Base-by-base conservation (phyloP, 2,113 vertebrate species). In the Stercorarius parasiticus region DNA sequence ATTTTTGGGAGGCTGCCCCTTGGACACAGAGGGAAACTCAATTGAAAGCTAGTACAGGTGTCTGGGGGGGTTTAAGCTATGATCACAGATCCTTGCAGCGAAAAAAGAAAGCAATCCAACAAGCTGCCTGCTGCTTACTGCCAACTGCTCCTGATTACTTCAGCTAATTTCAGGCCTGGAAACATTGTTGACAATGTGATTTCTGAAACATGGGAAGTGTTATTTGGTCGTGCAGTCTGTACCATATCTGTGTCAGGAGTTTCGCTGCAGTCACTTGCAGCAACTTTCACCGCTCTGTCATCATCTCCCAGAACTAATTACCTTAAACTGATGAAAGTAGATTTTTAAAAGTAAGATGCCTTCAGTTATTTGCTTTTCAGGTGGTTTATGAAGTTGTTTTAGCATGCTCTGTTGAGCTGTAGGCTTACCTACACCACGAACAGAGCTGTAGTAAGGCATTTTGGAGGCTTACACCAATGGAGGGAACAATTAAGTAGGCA, bases 151-250 rank as follows among this genome's bases (percentile, higher is more conserved):
- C 98, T 98, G 98, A 98, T 97, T 96, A 98, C 98, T 98, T 98
- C 98, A 98, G 98, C 98, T 98, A 97, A 98, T 98, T 98, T 97
- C 95, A 52, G 71, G 96, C 94, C 97, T 98, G 97, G 98, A 98
- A 98, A 97, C 96, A 92, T 90, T 96, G 95, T 97, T 97, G 96
- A 98, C 98, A 97, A 96, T 97, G 98, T 98, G 98, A 99, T 98
- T 99, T 99, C 98, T 99, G 98, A 98, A 98, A 98, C 62, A 96
- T 65, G 97, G 96, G 98, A 98, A 98, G 98, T 97, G 96, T 98
- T 98, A 96, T 98, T 98, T 97, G 42, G 56, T 94, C 3, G 40
- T 97, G 97, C 98, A 98, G 93, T 98, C 98, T 98, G 98, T 85
- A n/a, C 96, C 53, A 0, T 96, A 71, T 90, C 97, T 97, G 90